These are phyloP conservation scores for Phyllostomus hastatus DNA, from an alignment of 2,113 vertebrate species.

Conservation along the genomic window DNA sequence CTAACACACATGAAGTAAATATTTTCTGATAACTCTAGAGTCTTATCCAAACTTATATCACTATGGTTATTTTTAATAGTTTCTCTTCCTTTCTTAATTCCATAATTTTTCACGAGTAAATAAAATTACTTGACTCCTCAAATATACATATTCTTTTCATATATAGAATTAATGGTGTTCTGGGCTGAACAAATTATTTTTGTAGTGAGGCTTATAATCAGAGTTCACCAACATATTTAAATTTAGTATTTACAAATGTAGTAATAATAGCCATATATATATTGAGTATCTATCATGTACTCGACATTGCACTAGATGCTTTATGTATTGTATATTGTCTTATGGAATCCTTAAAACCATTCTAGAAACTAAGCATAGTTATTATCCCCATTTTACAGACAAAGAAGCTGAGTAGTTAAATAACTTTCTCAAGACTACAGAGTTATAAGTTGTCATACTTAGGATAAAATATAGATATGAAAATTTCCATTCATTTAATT, in stretches of 20 bases:
- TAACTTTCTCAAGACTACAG: neutral
- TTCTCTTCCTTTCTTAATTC: neutral
- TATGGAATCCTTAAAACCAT: neutral
- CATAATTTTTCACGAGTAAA: neutral
- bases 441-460: neutral
- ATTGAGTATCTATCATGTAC: neutral
- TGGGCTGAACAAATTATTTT: neutral
- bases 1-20: neutral
- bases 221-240: neutral
- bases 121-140: neutral
- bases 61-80: neutral
- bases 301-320: neutral
- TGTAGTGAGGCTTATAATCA: neutral
- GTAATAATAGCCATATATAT: neutral
- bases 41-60: neutral
- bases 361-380: neutral
- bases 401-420: neutral
- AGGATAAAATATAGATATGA: neutral
- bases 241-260: neutral
- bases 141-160: neutral
- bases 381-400: neutral
- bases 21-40: neutral
- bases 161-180: neutral
- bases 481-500: slow-evolving; percentile 23
- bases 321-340: neutral